Base-by-base conservation (phyloP, 2,888 invertebrate species). In the Biston stratarius region DNA sequence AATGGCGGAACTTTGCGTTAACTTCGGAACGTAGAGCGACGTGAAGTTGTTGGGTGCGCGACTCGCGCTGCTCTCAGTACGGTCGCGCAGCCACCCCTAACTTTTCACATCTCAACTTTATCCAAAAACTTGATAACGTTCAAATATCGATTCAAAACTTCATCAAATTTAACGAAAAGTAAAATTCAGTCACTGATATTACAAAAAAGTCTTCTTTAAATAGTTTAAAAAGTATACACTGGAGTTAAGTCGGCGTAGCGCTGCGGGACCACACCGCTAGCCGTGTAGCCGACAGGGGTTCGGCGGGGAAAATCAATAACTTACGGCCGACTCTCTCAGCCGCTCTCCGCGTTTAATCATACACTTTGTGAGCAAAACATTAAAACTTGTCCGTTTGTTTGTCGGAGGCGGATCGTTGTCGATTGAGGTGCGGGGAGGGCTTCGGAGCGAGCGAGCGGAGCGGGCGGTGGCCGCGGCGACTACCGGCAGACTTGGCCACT, bases 1-100 rank as follows among this genome's bases (percentile, higher is more conserved):
- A 94, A 94, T 94, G 94, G 94, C 94, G 94, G 94, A 94, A 94
- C 94, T 94, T 94, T 88, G 94, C 90, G 93, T 91, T 92, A 94
- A 94, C 94, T 94, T 94, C 94, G 94, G 91, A 89, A 93, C 94
- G 93, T 88, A 91, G 88, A 93, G 88, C 93, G 91, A 88, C 86
- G 89, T 93, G 94, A 94, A 94, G 94, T 94, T 93, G 92, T 87
- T 85, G 91, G 92, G 91, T 91, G 93, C 92, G 92, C 92, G 91
- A 77, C 87, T 84, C 80, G 84, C 77, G 82, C 81, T 82, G 81
- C 84, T 81, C 83, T 85, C 81, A 81, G 81, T 82, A 77, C 78
- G 75, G 86, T 85, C 84, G 89, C 89, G 90, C 89, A 91, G 87
- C 83, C 81, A 82, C 81, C 83, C 77, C 87, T 83, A 93, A 94